Percentiles rank a stretch among this genome's conserved stretches.
These are phyloP conservation scores for Lynx canadensis DNA, from an alignment of 2,113 vertebrate genomes.

Conservation along the genomic window DNA sequence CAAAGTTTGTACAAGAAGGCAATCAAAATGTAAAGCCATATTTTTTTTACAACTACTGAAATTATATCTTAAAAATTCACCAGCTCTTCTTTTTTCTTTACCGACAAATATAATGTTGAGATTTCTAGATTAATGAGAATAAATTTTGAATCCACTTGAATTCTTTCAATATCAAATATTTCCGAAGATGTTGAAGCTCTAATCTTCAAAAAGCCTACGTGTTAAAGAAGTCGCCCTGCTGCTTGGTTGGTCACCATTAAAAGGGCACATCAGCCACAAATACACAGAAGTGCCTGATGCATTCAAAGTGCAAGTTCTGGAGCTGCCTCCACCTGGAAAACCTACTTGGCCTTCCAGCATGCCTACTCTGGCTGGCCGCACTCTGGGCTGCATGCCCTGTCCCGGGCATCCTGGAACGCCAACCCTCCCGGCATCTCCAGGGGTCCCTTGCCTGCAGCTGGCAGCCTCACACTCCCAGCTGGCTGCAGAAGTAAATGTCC, in stretches of 20 bases:
- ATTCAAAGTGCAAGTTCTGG: not conserved
- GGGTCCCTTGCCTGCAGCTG: slow-evolving; percentile 34
- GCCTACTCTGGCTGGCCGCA: not conserved
- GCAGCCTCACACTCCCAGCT: not conserved
- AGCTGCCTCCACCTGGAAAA: not conserved
- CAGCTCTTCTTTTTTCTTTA: not conserved
- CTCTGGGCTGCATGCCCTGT: not conserved
- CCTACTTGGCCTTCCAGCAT: not conserved
- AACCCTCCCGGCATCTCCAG: not conserved
- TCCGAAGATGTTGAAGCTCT: not conserved
- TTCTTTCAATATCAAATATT: not conserved
- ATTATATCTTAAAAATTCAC: not conserved
- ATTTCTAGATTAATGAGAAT: slow-evolving; percentile 8
- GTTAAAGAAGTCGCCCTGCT: not conserved
- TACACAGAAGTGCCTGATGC: not conserved
- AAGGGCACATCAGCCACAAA: not conserved
- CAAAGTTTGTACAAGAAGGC: not conserved
- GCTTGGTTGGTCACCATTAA: not conserved
- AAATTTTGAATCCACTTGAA: slow-evolving; percentile 27
- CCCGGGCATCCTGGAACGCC: not conserved
- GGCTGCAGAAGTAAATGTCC: not conserved
- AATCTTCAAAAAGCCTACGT: not conserved
- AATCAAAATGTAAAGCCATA: not conserved
- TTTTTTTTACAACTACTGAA: not conserved
- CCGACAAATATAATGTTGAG: not conserved